Base-by-base conservation (phyloP, 2,888 invertebrate species). In the Phortica magna region DNA sequence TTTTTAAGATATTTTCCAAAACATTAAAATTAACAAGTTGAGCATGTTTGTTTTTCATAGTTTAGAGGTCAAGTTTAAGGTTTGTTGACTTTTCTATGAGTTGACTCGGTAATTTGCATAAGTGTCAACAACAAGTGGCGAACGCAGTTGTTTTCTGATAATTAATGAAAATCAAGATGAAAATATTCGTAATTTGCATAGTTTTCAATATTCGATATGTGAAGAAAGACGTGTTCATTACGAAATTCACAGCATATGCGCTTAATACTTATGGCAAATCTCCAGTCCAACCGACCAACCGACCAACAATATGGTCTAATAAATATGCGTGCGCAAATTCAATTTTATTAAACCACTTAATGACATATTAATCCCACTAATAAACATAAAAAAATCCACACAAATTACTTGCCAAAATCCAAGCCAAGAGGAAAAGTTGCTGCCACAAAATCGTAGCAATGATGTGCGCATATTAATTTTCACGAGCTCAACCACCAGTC, bases 321-420 rank as follows among this genome's bases (percentile, higher is more conserved):
- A 31, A n/a, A n/a, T n/a, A n/a, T n/a, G n/a, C 43, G 43, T 7
- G 31, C 1, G 9, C 55, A 31, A 82, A 82, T 85, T 81, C 81
- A 81, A 84, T 83, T 84, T 85, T 83, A 90, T 90, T 89, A 84
- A 83, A 81, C 83, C 81, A 81, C 82, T 84, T 83, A 84, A 85
- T 80, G 88, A 85, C 81, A 78, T 83, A 81, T 84, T 90, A 90
- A 90, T 90, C 90, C 89, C 64, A 81, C 88, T 88, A 90, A 90
- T 88, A 88, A 88, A 87, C 88, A 86, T 83, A 81, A 88, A 31
- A 31, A 87, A 84, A 80, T 81, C 81, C 80, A 77, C 74, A 79
- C 81, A 85, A 87, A 88, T 88, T 82, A 79, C 82, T 79, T 80
- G 81, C 71, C 31, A 31, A 31, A 31, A 4, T 4, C 31, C 31